These are phyloP conservation scores for Casuarius casuarius DNA, from an alignment of 2,113 vertebrate species.

Conservation along the genomic window DNA sequence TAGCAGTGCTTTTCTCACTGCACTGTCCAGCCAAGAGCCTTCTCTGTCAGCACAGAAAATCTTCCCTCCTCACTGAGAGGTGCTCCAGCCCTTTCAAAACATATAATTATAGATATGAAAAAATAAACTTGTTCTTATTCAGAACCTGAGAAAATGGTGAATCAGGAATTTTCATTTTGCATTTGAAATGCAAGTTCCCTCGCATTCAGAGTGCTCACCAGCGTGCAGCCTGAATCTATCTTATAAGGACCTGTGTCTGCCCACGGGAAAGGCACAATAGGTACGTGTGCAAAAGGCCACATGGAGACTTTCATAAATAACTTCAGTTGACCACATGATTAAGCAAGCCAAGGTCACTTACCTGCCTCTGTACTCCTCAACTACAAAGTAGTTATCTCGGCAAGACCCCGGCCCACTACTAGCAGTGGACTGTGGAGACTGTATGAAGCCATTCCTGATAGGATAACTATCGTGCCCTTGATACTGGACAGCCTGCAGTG, in stretches of 20 bases:
- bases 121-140: constrained; percentile 49
- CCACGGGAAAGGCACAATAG: background rate
- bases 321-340: background rate
- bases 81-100: background rate
- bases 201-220: background rate
- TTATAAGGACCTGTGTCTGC: constrained; percentile 18
- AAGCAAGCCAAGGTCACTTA: background rate
- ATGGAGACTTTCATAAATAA: background rate
- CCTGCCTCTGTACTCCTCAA: background rate
- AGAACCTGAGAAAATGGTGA: constrained; percentile 56
- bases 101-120: background rate
- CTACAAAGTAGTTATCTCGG: background rate
- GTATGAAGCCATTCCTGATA: background rate
- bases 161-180: constrained; percentile 31
- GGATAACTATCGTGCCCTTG: background rate
- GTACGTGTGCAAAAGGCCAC: background rate
- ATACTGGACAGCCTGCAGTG: background rate
- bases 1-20: background rate
- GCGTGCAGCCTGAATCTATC: background rate
- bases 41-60: background rate
- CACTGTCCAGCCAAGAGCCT: background rate
- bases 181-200: constrained; percentile 41
- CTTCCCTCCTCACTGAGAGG: background rate
- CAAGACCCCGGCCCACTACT: background rate
- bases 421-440: background rate